Conservation (phyloP, 2,888 invertebrate species). For the Seira ritae region DNA sequence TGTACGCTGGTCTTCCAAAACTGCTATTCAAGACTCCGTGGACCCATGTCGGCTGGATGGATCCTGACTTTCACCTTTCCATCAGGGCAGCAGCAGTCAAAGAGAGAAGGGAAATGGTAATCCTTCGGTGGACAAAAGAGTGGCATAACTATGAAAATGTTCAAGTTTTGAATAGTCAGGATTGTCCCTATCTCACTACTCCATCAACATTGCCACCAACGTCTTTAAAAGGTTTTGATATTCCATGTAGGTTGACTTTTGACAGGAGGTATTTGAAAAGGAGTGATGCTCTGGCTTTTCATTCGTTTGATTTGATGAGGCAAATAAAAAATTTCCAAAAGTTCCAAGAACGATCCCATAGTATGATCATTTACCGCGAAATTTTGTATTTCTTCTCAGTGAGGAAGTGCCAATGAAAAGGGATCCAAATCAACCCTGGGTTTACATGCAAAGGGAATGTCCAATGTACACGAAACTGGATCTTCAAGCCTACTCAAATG, state of each 20-base stretch:
- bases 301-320: conserved; percentile 39
- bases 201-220: background rate
- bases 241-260: conserved; percentile 27
- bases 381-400: background rate
- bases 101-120: background rate
- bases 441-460: conserved; percentile 38
- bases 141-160: background rate
- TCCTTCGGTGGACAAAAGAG: conserved; percentile 26
- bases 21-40: conserved; percentile 13
- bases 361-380: too few species aligned
- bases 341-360: too few species aligned
- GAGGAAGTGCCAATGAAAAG: conserved; percentile 19
- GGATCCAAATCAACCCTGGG: conserved; percentile 28
- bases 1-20: conserved; percentile 2
- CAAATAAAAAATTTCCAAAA: conserved; percentile 9
- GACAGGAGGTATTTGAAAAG: conserved; percentile 20
- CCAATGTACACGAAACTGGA: conserved; percentile 32
- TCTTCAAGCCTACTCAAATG: conserved; percentile 23
- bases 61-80: background rate
- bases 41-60: conserved; percentile 19
- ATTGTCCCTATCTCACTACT: background rate
- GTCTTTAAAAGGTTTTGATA: background rate
- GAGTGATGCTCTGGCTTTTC: conserved; percentile 40
- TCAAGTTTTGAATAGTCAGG: background rate
- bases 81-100: too few species aligned